Conservation (phyloP, 2,797 vertebrate genomes). For the Thunnus albacares region DNA sequence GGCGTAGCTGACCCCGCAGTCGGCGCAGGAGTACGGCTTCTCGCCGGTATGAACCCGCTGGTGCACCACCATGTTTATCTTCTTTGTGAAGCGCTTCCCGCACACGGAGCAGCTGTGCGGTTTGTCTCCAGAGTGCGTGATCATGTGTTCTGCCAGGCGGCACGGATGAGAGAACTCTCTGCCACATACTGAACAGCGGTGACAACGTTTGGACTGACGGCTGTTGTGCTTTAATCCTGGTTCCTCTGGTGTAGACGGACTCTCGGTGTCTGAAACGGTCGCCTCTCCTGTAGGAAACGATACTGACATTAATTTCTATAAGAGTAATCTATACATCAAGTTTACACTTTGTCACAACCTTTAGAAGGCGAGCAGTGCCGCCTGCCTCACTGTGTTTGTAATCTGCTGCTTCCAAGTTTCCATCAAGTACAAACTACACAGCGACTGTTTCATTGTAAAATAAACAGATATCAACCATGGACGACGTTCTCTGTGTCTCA, state of each 20-base stretch:
- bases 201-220: background rate
- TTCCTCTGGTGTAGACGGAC: background rate
- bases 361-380: too few species aligned
- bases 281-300: conserved; percentile 17
- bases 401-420: too few species aligned
- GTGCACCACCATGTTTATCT: conserved; percentile 60
- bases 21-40: conserved; percentile 68
- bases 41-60: conserved; percentile 70
- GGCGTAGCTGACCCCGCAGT: conserved; percentile 67
- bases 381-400: too few species aligned
- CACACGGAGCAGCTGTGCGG: conserved; percentile 67
- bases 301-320: background rate
- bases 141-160: conserved; percentile 65
- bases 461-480: too few species aligned
- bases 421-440: too few species aligned
- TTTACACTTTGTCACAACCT: too few species aligned
- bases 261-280: background rate
- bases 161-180: conserved; percentile 57
- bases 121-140: conserved; percentile 54
- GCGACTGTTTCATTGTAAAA: too few species aligned
- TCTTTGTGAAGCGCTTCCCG: conserved; percentile 68
- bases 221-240: background rate
- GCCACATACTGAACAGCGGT: conserved; percentile 54
- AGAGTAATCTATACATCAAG: background rate
- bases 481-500: too few species aligned